A percentile compares a stretch with the other conserved stretches of the same genome.
phyloP scores from a whole-genome alignment of 2,888 invertebrate species.

The Dicyrtomina minuta region DNA sequence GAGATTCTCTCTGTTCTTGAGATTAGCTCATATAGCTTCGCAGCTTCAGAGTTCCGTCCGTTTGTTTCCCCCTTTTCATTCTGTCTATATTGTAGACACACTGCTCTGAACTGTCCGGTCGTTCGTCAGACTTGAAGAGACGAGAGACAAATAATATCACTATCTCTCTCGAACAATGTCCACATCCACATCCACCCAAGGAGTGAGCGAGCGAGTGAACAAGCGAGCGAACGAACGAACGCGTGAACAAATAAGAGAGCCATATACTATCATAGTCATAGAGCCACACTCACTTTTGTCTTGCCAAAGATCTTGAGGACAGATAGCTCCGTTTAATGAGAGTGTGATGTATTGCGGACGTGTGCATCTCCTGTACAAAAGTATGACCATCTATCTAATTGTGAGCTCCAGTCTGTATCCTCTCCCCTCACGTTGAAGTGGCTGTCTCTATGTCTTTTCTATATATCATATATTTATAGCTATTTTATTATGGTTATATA shows the following conservation, averaged over 20 bases:
- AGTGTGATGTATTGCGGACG: slow-evolving; percentile 32
- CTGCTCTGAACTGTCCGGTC: not conserved
- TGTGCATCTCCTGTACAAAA: not conserved
- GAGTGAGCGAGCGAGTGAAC: no score
- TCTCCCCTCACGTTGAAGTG: not conserved
- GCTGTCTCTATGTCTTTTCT: no score
- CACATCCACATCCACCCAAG: slow-evolving; percentile 17
- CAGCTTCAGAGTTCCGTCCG: no score
- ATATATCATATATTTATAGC: no score
- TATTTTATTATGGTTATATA: no score
- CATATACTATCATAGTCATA: slow-evolving; percentile 14
- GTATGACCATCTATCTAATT: no score
- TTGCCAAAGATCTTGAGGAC: slow-evolving; percentile 19
- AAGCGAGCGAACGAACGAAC: no score
- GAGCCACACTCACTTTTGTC: not conserved
- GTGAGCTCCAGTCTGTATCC: no score
- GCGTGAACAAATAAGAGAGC: no score
- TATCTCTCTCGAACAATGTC: slow-evolving; percentile 11
- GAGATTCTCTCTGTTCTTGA: no score
- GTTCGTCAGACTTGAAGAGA: not conserved
- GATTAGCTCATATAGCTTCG: no score
- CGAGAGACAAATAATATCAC: not conserved
- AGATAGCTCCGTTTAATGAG: slow-evolving; percentile 40
- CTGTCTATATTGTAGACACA: not conserved
- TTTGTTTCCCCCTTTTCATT: no score